phyloP scores from a whole-genome alignment of 37 sponge, comb jelly and placozoan species.

The Diacarnus erythraeanus region DNA sequence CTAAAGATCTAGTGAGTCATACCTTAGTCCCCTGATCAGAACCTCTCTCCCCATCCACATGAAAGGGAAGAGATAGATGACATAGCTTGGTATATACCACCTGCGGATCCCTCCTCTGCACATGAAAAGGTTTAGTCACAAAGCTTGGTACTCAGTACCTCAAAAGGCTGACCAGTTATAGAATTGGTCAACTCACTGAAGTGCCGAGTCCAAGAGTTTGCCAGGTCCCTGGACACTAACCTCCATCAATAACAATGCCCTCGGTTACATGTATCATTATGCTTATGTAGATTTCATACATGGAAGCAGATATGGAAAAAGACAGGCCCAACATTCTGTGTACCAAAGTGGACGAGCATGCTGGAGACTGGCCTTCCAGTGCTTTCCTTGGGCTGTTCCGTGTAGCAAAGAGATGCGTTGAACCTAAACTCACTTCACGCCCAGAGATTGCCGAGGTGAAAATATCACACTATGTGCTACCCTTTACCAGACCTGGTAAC shows the following conservation, averaged over 20 bases:
- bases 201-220: no score
- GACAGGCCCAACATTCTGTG: slow-evolving; percentile 30
- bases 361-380: slow-evolving; percentile 77
- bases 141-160: no score
- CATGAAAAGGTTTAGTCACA: no score
- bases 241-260: no score
- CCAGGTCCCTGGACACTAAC: no score
- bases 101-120: no score
- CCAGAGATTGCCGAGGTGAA: slow-evolving; percentile 55
- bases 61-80: no score
- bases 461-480: not conserved
- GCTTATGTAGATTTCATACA: slow-evolving; percentile 46
- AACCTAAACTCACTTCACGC: slow-evolving; percentile 29
- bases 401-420: slow-evolving; percentile 60
- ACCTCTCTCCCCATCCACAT: not conserved
- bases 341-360: slow-evolving; percentile 62
- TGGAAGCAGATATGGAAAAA: slow-evolving; percentile 59
- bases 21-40: not conserved
- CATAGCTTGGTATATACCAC: no score
- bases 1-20: slow-evolving; percentile 70
- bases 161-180: no score
- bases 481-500: not conserved
- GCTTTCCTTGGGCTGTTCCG: slow-evolving; percentile 54
- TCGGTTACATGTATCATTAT: no score
- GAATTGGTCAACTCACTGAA: no score